phyloP scores from a whole-genome alignment of 2,113 vertebrate species.

The Neopipo cinnamomea region DNA sequence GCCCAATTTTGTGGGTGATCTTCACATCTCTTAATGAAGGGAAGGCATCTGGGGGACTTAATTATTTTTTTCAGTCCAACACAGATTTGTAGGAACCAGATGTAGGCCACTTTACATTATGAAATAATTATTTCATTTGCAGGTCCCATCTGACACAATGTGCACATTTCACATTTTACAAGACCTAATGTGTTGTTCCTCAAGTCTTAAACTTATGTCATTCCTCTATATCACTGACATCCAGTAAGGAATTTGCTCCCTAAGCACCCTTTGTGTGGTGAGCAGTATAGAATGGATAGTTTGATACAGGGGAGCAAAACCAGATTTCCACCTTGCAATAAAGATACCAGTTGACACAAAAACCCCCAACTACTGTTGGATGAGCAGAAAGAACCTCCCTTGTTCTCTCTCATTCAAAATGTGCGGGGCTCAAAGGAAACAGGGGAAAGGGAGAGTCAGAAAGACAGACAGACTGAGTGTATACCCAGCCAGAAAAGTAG shows the following conservation, averaged over 20 bases:
- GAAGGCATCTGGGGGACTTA: not conserved
- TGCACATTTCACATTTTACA: not conserved
- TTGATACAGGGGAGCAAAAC: not conserved
- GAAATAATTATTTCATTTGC: not conserved
- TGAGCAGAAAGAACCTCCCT: not conserved
- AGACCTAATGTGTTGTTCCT: not conserved
- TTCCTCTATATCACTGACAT: not conserved
- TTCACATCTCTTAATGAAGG: not conserved
- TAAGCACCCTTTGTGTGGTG: not conserved
- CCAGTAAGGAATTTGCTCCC: not conserved
- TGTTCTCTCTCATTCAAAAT: not conserved
- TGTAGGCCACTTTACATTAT: not conserved
- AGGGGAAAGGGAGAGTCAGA: not conserved
- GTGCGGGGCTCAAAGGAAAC: not conserved
- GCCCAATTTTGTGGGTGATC: not conserved
- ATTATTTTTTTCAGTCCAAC: not conserved
- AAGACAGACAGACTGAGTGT: not conserved
- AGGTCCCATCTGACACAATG: not conserved
- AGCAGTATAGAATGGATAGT: accelerated
- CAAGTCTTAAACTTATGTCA: not conserved
- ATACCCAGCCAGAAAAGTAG: not conserved
- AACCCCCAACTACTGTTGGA: not conserved
- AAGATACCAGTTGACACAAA: not conserved
- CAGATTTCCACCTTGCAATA: not conserved
- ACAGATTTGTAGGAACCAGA: not conserved